Evolutionary conservation across 1,140 invertebrate genomes (phyloP).

Genomic region (Bacillus rossius): DNA sequence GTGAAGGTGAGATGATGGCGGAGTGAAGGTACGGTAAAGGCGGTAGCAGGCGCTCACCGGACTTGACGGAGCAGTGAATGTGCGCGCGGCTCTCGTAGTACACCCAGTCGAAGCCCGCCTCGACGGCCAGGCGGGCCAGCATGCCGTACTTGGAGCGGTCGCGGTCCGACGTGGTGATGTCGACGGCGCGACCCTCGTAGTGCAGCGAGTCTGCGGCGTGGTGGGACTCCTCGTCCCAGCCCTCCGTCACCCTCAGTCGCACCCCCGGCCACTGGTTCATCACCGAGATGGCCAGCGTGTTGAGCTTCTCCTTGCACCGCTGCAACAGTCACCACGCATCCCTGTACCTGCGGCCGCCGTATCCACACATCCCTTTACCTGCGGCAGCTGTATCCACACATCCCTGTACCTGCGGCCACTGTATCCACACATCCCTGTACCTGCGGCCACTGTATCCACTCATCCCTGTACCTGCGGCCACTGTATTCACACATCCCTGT

Average conservation of each 20-base stretch:
- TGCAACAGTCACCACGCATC: constrained; percentile 58
- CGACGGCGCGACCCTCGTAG: constrained; percentile 93
- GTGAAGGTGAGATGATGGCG: too few species aligned
- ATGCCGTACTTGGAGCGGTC: constrained; percentile 92
- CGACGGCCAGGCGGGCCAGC: constrained; percentile 90
- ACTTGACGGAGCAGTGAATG: constrained; percentile 96
- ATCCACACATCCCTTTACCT: too few species aligned
- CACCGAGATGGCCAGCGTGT: constrained; percentile 90
- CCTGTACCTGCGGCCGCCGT: too few species aligned
- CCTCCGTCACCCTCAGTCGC: constrained; percentile 86
- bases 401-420: too few species aligned
- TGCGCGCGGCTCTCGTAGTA: constrained; percentile 92
- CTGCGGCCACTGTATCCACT: too few species aligned
- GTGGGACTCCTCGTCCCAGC: constrained; percentile 85
- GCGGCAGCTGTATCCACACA: too few species aligned
- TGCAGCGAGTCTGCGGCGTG: constrained; percentile 81
- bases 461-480: too few species aligned
- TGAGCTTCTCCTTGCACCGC: constrained; percentile 93
- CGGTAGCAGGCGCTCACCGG: constrained; percentile 64
- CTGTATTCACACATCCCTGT: too few species aligned
- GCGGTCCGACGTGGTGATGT: constrained; percentile 90
- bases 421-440: too few species aligned
- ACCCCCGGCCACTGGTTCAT: constrained; percentile 98
- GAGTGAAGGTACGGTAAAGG: too few species aligned
- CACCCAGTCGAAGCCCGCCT: constrained; percentile 98